These are phyloP conservation scores for Mola mola DNA, from an alignment of 2,113 vertebrate genomes.

Conservation along the genomic window DNA sequence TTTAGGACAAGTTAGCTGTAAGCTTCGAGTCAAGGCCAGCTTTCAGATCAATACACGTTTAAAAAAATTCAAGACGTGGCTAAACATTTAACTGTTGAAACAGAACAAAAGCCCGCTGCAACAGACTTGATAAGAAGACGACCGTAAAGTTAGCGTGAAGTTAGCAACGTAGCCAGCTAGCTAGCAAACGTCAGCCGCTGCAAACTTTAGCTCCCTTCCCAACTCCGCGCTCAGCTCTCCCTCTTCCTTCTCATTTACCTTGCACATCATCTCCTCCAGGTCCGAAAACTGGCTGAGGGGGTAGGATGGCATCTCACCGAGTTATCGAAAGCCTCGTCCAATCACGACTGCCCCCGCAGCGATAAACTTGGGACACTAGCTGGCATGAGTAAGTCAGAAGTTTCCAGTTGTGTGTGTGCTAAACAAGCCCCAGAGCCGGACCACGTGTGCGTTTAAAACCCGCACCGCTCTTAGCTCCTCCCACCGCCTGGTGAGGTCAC, in stretches of 20 bases:
- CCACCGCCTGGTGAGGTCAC: constrained; percentile 31
- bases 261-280: constrained; percentile 79
- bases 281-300: constrained; percentile 71
- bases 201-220: constrained; percentile 33
- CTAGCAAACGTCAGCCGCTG: constrained; percentile 43
- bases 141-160: not conserved
- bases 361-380: constrained; percentile 30
- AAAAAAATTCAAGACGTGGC: too few relatives aligned
- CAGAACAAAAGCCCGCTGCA: too few relatives aligned
- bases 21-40: not conserved
- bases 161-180: constrained; percentile 39
- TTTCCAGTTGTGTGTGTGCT: constrained; percentile 49
- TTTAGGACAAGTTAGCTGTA: constrained; percentile 7
- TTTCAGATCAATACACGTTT: not conserved
- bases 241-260: constrained; percentile 61
- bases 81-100: too few relatives aligned
- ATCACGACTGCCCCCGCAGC: constrained; percentile 46
- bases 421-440: constrained; percentile 52
- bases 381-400: constrained; percentile 63
- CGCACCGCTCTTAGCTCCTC: constrained; percentile 49
- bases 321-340: constrained; percentile 15
- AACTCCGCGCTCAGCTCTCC: constrained; percentile 36
- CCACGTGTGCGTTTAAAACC: constrained; percentile 82
- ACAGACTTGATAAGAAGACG: too few relatives aligned
- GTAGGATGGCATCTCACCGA: constrained; percentile 76